A percentile compares a stretch with the other conserved stretches of the same genome.
Evolutionary conservation across 64 coral and sea anemone species (phyloP).

Genomic region (Platygyra sinensis): DNA sequence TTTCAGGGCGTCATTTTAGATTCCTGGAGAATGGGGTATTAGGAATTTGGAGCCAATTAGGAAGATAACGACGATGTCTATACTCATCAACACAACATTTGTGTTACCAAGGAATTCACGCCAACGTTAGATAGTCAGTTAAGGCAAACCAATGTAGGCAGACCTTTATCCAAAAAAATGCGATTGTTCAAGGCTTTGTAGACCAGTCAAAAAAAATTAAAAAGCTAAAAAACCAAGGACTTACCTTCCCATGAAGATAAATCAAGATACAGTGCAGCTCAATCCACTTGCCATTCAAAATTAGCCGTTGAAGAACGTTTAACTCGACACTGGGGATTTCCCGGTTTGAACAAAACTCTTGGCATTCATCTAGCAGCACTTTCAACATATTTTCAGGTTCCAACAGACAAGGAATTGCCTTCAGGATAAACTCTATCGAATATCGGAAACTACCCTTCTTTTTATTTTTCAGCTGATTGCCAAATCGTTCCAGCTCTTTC

Average conservation of each 20-base stretch:
- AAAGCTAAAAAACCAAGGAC: too few relatives aligned
- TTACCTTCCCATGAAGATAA: conserved; percentile 17
- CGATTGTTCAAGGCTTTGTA: too few relatives aligned
- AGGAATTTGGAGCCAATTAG: too few relatives aligned
- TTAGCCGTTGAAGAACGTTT: not conserved
- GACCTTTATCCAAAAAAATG: too few relatives aligned
- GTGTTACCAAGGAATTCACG: too few relatives aligned
- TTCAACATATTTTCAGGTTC: not conserved
- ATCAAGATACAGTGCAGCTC: not conserved
- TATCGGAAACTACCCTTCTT: conserved; percentile 10
- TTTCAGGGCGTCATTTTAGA: too few relatives aligned
- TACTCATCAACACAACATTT: too few relatives aligned
- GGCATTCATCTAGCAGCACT: not conserved
- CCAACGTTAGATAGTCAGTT: too few relatives aligned
- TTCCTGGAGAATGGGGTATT: too few relatives aligned
- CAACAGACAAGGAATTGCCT: not conserved
- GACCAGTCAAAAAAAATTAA: too few relatives aligned
- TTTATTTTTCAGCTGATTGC: not conserved
- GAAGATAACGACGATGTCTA: too few relatives aligned
- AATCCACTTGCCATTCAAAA: not conserved
- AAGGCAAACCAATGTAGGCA: too few relatives aligned
- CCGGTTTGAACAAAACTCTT: not conserved
- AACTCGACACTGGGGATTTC: not conserved
- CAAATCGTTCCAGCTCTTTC: not conserved
- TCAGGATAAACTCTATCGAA: not conserved